Evolutionary conservation across 2,888 invertebrate genomes (phyloP), one percentile per base, ranked within the genome.

Genomic region (Lithosia quadra): DNA sequence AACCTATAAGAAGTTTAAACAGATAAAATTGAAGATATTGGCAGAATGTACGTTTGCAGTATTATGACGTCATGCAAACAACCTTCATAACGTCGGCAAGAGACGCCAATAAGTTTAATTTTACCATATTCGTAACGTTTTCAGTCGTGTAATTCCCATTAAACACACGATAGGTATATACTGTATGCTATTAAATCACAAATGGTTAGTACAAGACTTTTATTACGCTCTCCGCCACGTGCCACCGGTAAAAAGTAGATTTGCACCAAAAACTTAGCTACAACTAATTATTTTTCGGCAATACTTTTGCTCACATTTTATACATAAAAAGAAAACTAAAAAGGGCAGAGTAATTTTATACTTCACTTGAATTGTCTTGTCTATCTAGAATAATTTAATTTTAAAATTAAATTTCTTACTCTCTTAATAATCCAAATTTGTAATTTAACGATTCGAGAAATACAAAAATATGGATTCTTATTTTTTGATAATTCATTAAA

Each of bases 21-120:
- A n/a, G 33, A 53, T 63, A 28, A 63, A 53, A 53, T 63, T 53
- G 49, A 63, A 49, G 49, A 7, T 62, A 18, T 43, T 49, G 8
- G 28, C 33, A 11, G n/a, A n/a, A n/a, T n/a, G n/a, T 43, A 43
- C 18, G 0, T 43, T 5, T 43, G 18, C 18, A 43, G 18, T 18
- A 18, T 18, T 43, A 7, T 18, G 43, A 43, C 18, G 18, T 43
- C 18, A 43, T 1, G 18, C 7, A 18, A 7, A 5, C 5, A 39
- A 15, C 0, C 0, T 39, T 39, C 3, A 4, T 55, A 1, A 28
- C 24, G 22, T 39, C 4, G 22, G 10, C 56, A 4, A 56, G 1
- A 55, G 21, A 28, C 64, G 33, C 28, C 10, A 65, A 43, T 49
- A 24, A 49, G 7, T 28, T 62, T 15, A 49, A 62, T 49, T 62